phyloP scores from a whole-genome alignment of 2,888 invertebrate species.

The Athrips mouffetella region DNA sequence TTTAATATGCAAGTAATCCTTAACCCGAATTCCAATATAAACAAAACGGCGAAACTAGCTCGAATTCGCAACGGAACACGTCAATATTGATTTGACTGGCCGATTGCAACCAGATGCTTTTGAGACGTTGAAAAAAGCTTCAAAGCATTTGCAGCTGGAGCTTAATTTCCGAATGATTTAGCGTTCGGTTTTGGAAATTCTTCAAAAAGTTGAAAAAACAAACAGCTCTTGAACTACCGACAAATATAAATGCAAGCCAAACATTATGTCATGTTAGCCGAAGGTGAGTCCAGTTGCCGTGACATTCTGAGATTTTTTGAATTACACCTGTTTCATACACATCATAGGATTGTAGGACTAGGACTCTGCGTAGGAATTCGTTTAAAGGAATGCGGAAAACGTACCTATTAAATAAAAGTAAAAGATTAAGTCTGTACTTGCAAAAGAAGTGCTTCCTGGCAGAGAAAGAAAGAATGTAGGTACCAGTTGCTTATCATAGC shows the following conservation, averaged over 20 bases:
- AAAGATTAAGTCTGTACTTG: too few relatives aligned
- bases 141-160: not conserved
- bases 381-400: too few relatives aligned
- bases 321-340: not conserved
- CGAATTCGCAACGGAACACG: constrained; percentile 13
- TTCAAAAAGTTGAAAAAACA: not conserved
- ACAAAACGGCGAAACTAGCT: constrained; percentile 15
- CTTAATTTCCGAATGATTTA: not conserved
- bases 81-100: constrained; percentile 29
- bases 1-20: constrained; percentile 15
- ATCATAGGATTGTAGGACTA: not conserved
- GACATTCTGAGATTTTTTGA: constrained; percentile 43
- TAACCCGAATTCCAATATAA: constrained; percentile 15
- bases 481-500: too few relatives aligned
- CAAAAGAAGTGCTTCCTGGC: too few relatives aligned
- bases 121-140: constrained; percentile 18
- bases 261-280: constrained; percentile 24
- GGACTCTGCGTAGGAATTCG: too few relatives aligned
- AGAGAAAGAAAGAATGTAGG: too few relatives aligned
- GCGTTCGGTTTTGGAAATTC: not conserved
- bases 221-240: constrained; percentile 11
- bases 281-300: constrained; percentile 44
- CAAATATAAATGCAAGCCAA: constrained; percentile 21
- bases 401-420: too few relatives aligned
- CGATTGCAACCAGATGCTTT: constrained; percentile 7